Base-by-base conservation (phyloP, 1,140 invertebrate genomes). In the Drosophila parvula region DNA sequence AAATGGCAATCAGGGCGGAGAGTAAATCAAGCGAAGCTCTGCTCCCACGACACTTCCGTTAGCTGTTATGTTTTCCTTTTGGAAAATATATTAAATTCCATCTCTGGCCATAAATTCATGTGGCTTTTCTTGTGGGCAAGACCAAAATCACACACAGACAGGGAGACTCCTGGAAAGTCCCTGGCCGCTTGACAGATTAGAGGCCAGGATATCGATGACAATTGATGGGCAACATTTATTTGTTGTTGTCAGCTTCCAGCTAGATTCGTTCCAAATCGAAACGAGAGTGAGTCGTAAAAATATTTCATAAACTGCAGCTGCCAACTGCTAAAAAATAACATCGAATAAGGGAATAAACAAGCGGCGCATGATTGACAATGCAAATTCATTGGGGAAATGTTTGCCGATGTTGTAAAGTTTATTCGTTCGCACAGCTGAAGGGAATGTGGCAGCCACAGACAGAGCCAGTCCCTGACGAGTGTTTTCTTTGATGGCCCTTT, bases 71-170 rank as follows among this genome's bases (percentile, higher is more conserved):
- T 47, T 68, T 50, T 45, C 30, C 22, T 57, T 57, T 63, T 41
- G 14, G 11, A 71, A 75, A 77, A 61, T 78, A 57, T 65, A 78
- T 69, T 69, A 78, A 78, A 69, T 78, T 75, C 60, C 40, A 43
- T 40, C n/a, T 18, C 56, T 5, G n/a, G 18, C 65, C 56, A 77
- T 69, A 78, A 77, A 77, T 61, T 74, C 70, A 40, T 74, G 70
- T 74, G 70, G 71, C 58, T 74, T 77, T 69, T 48, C 44, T 69
- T 69, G 56, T 57, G 74, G 74, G 61, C 74, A 30, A n/a, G 22
- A 28, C 36, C 38, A 32, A 43, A 47, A 65, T 53, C 65, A 45
- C 51, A 57, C 34, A 60, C 55, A 59, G 30, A 57, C 34, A 60
- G 41, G 50, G 30, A 18, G 22, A 71, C 44, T 32, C 44, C 12